These are phyloP conservation scores for Phalacrocorax carbo DNA, from an alignment of 2,113 vertebrate species.

Conservation along the genomic window DNA sequence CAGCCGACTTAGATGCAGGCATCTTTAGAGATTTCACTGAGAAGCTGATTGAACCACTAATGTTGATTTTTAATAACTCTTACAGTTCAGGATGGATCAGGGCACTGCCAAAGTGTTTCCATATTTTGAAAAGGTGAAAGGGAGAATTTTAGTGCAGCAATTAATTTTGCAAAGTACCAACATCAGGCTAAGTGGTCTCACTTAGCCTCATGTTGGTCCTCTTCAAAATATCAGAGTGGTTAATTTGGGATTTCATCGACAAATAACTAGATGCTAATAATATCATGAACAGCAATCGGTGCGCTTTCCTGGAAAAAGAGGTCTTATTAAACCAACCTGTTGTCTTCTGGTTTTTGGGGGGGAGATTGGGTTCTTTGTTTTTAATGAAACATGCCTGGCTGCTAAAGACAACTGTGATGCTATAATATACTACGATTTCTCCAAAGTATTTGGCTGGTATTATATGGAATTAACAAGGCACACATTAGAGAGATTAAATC, in stretches of 20 bases:
- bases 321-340: not conserved
- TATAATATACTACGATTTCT: slow-evolving; percentile 16
- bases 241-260: slow-evolving; percentile 46
- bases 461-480: slow-evolving; percentile 58
- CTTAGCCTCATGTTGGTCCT: slow-evolving; percentile 20
- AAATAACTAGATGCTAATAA: slow-evolving; percentile 28
- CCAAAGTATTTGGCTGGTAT: slow-evolving; percentile 53
- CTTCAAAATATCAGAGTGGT: not conserved
- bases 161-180: slow-evolving; percentile 41
- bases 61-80: slow-evolving; percentile 44
- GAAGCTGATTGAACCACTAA: slow-evolving; percentile 17
- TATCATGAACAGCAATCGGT: not conserved
- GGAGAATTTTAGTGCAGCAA: slow-evolving; percentile 4
- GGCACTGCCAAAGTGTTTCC: not conserved
- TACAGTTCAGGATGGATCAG: slow-evolving; percentile 1
- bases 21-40: not conserved
- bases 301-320: not conserved
- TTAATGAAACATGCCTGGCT: not conserved
- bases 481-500: slow-evolving; percentile 57
- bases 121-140: slow-evolving; percentile 16
- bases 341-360: not conserved
- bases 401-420: slow-evolving; percentile 27
- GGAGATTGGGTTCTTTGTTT: not conserved
- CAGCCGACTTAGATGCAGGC: not conserved
- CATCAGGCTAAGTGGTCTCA: slow-evolving; percentile 1